Conservation (phyloP, 2,113 vertebrate genomes). For the Myiagra hebetior region DNA sequence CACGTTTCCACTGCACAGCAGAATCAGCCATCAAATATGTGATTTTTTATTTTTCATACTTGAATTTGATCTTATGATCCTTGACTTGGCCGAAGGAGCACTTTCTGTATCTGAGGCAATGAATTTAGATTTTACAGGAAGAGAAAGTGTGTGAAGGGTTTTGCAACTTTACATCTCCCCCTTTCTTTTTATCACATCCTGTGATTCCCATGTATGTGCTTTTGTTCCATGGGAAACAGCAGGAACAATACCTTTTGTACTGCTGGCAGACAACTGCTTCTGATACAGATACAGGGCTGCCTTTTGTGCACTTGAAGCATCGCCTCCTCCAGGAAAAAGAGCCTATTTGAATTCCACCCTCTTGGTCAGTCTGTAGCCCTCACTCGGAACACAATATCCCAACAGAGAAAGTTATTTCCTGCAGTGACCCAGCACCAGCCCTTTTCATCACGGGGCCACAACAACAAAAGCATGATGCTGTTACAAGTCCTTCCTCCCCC, state of each 20-base stretch:
- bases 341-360: slow-evolving; percentile 8
- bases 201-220: not conserved
- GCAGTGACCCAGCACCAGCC: not conserved
- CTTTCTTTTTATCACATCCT: not conserved
- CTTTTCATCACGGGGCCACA: not conserved
- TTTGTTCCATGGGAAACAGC: slow-evolving; percentile 11
- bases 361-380: not conserved
- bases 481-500: not conserved
- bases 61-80: not conserved
- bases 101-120: not conserved
- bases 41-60: not conserved
- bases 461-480: not conserved
- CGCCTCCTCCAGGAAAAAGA: not conserved
- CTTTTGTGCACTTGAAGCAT: not conserved
- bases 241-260: slow-evolving; percentile 20
- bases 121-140: not conserved
- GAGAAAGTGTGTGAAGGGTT: not conserved
- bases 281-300: not conserved
- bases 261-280: slow-evolving; percentile 5
- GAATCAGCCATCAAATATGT: not conserved
- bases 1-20: not conserved
- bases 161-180: not conserved
- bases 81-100: not conserved
- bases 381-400: not conserved
- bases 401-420: not conserved